These are phyloP conservation scores for Bubo bubo DNA, from an alignment of 2,113 vertebrate species.

Conservation along the genomic window DNA sequence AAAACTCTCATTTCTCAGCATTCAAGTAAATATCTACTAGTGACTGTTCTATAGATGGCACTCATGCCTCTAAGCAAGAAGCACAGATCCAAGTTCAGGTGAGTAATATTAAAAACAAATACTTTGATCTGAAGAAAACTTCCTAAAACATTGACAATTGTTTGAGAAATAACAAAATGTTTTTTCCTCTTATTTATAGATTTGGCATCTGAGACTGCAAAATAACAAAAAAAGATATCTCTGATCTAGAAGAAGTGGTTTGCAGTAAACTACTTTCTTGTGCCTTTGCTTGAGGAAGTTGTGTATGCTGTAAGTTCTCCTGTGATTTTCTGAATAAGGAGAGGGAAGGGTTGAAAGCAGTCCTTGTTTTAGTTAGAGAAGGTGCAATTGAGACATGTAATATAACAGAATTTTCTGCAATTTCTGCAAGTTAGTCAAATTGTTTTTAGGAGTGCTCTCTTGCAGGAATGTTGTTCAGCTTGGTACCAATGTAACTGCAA, in stretches of 20 bases:
- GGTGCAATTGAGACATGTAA: neutral
- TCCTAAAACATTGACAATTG: neutral
- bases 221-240: neutral
- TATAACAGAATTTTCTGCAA: neutral
- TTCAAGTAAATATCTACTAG: neutral
- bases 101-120: neutral
- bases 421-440: neutral
- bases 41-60: constrained; percentile 67
- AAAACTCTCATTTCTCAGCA: neutral
- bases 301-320: neutral
- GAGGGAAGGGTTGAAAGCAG: neutral
- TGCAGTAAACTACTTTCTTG: neutral
- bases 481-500: neutral
- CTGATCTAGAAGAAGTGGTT: neutral
- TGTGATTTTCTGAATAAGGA: neutral
- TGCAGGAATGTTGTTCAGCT: neutral
- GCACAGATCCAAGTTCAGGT: neutral
- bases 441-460: neutral
- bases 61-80: constrained; percentile 55
- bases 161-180: neutral
- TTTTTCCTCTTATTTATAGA: neutral
- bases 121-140: neutral
- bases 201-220: neutral
- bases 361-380: neutral
- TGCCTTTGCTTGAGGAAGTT: neutral